A percentile compares a stretch with the other conserved stretches of the same genome.
Conservation (phyloP, 2,888 invertebrate species). For the Ophion slaviceki region DNA sequence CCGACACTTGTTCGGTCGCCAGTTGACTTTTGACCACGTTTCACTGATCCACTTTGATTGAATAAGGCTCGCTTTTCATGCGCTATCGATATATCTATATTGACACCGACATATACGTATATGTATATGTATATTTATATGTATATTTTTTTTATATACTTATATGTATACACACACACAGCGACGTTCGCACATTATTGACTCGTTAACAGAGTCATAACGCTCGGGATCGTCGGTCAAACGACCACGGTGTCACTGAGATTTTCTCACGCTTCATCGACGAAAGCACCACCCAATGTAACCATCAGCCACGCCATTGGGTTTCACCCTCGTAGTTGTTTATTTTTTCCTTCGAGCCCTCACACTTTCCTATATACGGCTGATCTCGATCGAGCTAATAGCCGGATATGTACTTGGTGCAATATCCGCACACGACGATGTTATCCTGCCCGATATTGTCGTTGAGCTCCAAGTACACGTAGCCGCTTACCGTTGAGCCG, state of each 20-base stretch:
- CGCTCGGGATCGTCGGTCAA: conserved; percentile 21
- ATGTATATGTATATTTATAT: not conserved
- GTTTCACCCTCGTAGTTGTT: conserved; percentile 46
- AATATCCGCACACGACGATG: conserved; percentile 32
- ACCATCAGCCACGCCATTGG: conserved; percentile 33
- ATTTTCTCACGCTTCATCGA: conserved; percentile 62
- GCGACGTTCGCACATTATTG: conserved; percentile 4
- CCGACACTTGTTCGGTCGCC: conserved; percentile 25
- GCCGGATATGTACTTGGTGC: conserved; percentile 35
- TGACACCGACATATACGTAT: not conserved
- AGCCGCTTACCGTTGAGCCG: not conserved
- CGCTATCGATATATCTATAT: not conserved
- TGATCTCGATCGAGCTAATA: conserved; percentile 52
- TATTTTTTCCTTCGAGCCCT: conserved; percentile 13
- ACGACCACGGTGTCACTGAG: conserved; percentile 54
- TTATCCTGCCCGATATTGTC: conserved; percentile 34
- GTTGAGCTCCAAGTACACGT: conserved; percentile 9
- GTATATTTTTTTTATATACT: not conserved
- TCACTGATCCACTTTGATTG: conserved; percentile 30
- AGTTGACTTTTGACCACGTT: conserved; percentile 27
- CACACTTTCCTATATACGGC: conserved; percentile 15
- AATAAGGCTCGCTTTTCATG: conserved; percentile 19
- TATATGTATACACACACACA: not conserved
- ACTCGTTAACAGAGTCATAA: conserved; percentile 26
- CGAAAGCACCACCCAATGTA: conserved; percentile 49